A percentile compares a stretch with the other conserved stretches of the same genome.
phyloP scores from a whole-genome alignment of 2,797 vertebrate genomes.

The Hybognathus amarus region DNA sequence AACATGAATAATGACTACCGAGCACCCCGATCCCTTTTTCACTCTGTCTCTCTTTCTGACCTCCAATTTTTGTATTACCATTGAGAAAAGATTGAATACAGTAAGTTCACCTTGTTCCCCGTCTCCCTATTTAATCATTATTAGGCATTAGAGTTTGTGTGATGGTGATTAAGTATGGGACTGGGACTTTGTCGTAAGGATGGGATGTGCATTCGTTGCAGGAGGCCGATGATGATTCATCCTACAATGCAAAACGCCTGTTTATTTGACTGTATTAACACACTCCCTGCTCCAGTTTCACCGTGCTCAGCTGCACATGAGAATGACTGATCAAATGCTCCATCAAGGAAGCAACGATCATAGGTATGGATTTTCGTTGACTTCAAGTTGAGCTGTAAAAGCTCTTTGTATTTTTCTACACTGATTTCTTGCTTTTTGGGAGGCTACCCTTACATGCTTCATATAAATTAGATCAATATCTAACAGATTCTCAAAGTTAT shows the following conservation, averaged over 20 bases:
- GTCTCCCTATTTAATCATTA: conserved; percentile 37
- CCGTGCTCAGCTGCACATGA: background rate
- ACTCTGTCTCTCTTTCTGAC: background rate
- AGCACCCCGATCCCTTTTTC: background rate
- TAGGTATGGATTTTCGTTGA: background rate
- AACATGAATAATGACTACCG: conserved; percentile 42
- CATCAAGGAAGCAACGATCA: background rate
- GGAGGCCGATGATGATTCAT: conserved; percentile 30
- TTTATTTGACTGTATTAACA: conserved; percentile 1
- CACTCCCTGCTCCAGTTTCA: background rate
- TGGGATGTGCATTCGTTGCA: background rate
- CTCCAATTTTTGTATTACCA: conserved; percentile 7
- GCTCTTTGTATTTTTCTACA: background rate
- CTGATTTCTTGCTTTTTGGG: background rate
- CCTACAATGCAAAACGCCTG: background rate
- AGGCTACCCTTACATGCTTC: background rate
- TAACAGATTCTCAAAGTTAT: background rate
- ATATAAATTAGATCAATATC: background rate
- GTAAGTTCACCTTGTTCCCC: background rate
- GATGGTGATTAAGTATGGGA: conserved; percentile 1
- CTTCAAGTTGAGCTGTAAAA: background rate
- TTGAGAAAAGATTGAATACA: background rate
- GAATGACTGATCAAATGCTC: background rate
- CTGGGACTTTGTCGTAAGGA: background rate
- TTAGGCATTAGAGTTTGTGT: conserved; percentile 36